A percentile compares a stretch with the other conserved stretches of the same genome.
Conservation (phyloP, 2,888 invertebrate species). For the Drosophila kokeensis region DNA sequence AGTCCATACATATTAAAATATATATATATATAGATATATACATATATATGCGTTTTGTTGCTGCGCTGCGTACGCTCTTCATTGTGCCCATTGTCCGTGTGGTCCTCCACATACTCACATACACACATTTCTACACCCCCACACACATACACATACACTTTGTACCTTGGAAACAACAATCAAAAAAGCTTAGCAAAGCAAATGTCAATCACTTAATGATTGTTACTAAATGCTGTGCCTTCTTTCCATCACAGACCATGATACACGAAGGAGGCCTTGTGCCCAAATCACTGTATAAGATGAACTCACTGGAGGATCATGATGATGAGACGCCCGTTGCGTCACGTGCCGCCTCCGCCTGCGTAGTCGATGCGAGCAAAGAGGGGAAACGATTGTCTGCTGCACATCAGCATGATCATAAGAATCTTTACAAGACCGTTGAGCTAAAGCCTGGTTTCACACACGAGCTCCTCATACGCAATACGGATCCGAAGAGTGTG, state of each 20-base stretch:
- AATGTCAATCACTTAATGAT: slow-evolving; percentile 11
- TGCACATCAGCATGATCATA: slow-evolving; percentile 77
- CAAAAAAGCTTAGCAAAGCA: slow-evolving; percentile 26
- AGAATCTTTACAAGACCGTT: slow-evolving; percentile 83
- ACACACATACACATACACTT: slow-evolving; percentile 6
- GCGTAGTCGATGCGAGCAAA: slow-evolving; percentile 15
- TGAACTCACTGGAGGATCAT: slow-evolving; percentile 84
- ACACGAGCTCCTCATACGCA: slow-evolving; percentile 91
- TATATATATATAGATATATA: slow-evolving; percentile 3
- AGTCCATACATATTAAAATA: slow-evolving; percentile 20
- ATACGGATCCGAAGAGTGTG: slow-evolving; percentile 94
- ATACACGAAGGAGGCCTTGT: slow-evolving; percentile 95
- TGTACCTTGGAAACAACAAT: slow-evolving; percentile 27
- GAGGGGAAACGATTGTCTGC: slow-evolving; percentile 64
- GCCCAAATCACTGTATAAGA: slow-evolving; percentile 93
- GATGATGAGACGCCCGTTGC: slow-evolving; percentile 48
- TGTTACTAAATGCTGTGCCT: slow-evolving; percentile 3
- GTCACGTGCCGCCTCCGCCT: slow-evolving; percentile 30
- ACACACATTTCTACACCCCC: background rate
- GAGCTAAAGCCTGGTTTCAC: slow-evolving; percentile 86
- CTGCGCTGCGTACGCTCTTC: slow-evolving; percentile 27
- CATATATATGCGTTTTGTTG: slow-evolving; percentile 25
- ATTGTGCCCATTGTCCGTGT: slow-evolving; percentile 36
- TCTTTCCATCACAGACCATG: slow-evolving; percentile 87
- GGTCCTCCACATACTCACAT: slow-evolving; percentile 23